Evolutionary conservation across 2,113 vertebrate genomes (phyloP).

Genomic region (Pontoporia blainvillei): DNA sequence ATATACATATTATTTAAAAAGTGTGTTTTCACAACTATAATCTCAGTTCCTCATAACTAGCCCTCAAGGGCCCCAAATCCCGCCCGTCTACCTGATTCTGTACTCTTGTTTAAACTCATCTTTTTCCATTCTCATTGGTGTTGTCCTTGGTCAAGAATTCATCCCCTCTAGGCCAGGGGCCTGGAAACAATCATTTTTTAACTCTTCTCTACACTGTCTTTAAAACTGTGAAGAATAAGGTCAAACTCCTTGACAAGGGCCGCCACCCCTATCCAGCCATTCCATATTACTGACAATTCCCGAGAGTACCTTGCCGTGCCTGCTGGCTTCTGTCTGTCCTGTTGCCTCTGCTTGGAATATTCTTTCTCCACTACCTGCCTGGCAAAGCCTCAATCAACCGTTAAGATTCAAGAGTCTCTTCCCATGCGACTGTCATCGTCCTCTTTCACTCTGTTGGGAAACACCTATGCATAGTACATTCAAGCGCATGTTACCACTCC

Average conservation of each 20-base stretch:
- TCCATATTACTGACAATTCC: not conserved
- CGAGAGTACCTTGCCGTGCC: not conserved
- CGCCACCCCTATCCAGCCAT: not conserved
- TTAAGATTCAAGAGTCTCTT: not conserved
- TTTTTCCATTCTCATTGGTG: not conserved
- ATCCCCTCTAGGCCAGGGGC: not conserved
- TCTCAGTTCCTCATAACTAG: not conserved
- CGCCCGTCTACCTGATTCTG: not conserved
- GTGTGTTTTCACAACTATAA: not conserved
- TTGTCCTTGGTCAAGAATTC: not conserved
- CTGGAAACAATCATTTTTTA: not conserved
- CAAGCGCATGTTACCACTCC: not conserved
- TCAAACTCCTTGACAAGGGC: not conserved
- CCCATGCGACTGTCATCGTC: not conserved
- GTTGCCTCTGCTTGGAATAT: not conserved
- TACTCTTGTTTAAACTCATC: not conserved
- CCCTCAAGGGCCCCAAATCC: not conserved
- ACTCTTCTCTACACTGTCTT: not conserved
- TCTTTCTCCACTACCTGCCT: not conserved
- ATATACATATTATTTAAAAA: not conserved
- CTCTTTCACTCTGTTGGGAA: not conserved
- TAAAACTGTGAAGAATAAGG: not conserved
- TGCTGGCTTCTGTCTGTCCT: not conserved
- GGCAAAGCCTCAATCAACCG: not conserved
- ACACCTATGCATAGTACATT: not conserved